Conservation (phyloP, 2,797 vertebrate species). For the Okamejei kenojei region DNA sequence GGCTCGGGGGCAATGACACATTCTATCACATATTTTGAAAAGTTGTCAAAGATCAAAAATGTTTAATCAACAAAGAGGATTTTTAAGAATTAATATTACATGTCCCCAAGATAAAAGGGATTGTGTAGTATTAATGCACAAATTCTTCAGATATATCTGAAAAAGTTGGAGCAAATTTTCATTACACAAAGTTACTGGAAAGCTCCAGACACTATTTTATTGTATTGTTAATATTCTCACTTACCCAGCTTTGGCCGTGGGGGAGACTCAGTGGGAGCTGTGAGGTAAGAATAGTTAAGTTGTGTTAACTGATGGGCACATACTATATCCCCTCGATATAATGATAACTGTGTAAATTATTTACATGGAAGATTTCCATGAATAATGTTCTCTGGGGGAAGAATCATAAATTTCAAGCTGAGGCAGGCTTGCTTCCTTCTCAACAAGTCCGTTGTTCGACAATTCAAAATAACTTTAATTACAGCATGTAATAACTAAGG, state of each 20-base stretch:
- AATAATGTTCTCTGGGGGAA: not conserved
- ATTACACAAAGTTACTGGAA: too few relatives aligned
- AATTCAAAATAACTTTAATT: not conserved
- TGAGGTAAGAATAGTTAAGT: conserved; percentile 45
- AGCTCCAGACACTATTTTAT: not conserved
- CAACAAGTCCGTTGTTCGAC: not conserved
- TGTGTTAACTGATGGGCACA: conserved; percentile 41
- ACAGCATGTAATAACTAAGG: not conserved
- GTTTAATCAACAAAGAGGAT: not conserved
- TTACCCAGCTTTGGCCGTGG: conserved; percentile 78
- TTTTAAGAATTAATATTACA: too few relatives aligned
- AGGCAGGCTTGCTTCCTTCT: not conserved
- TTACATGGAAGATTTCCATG: not conserved
- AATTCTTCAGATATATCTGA: not conserved
- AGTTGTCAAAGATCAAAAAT: not conserved
- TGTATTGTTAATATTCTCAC: conserved; percentile 45
- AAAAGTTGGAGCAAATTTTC: not conserved
- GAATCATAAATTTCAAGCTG: not conserved
- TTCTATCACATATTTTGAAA: not conserved
- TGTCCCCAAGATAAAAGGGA: not conserved
- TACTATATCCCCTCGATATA: not conserved
- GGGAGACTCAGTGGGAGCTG: conserved; percentile 87
- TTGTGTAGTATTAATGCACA: too few relatives aligned
- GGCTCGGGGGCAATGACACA: not conserved
- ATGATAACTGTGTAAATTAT: conserved; percentile 7